Conservation (phyloP, 2,113 vertebrate species). For the Phrynosoma blainvillii region DNA sequence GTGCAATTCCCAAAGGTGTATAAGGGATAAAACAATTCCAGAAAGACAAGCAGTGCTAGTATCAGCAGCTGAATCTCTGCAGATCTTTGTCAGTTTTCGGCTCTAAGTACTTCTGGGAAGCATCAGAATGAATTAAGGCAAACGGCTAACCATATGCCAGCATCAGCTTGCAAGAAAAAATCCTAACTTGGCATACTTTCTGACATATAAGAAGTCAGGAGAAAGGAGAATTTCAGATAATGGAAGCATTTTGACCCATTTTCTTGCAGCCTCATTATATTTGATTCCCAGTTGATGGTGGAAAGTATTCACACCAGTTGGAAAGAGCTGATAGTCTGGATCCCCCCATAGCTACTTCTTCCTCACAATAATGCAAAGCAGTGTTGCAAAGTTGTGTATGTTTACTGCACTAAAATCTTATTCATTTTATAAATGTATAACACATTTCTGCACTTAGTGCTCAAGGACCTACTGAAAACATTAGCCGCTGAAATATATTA, state of each 20-base stretch:
- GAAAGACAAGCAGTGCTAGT: background rate
- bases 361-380: background rate
- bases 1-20: background rate
- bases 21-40: background rate
- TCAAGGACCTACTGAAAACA: background rate
- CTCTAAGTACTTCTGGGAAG: background rate
- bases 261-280: background rate
- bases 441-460: background rate
- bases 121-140: conserved; percentile 7
- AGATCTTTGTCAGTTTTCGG: background rate
- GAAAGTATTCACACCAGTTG: background rate
- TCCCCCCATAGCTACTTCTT: background rate
- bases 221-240: too few species aligned
- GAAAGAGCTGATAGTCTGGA: background rate
- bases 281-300: background rate
- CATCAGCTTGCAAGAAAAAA: background rate
- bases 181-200: background rate
- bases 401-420: background rate
- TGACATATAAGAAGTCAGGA: background rate
- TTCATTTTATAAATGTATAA: background rate
- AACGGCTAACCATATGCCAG: background rate
- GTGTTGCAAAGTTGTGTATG: background rate
- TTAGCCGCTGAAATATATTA: too few species aligned
- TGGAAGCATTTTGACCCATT: background rate
- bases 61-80: background rate